phyloP scores from a whole-genome alignment of 2,113 vertebrate species.

The Phylloscopus trochilus region DNA sequence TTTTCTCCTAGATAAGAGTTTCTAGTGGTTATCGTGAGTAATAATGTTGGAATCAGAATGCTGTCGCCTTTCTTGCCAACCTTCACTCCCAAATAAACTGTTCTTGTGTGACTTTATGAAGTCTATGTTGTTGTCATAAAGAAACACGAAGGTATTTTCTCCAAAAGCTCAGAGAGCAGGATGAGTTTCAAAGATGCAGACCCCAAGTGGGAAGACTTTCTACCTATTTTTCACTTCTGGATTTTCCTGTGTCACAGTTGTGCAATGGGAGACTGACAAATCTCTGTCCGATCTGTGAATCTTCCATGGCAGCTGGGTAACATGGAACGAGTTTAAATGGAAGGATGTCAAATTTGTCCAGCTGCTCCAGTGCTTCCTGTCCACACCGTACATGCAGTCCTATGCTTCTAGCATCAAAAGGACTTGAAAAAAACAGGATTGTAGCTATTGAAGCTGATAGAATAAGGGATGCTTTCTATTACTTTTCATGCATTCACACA shows the following conservation, averaged over 20 bases:
- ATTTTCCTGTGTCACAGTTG: neutral
- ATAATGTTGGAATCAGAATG: neutral
- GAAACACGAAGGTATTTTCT: neutral
- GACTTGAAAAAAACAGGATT: too few species aligned
- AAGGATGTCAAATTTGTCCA: neutral
- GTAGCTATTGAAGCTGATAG: neutral
- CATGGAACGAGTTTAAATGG: neutral
- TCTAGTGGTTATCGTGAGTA: neutral
- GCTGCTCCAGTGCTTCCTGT: neutral
- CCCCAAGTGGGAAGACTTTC: neutral
- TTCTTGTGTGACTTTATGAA: neutral
- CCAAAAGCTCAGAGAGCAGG: neutral
- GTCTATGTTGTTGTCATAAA: neutral
- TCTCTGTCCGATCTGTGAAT: neutral
- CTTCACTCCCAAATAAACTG: neutral
- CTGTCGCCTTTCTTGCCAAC: neutral
- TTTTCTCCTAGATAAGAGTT: neutral
- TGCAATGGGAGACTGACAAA: neutral
- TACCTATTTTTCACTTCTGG: neutral
- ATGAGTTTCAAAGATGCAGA: neutral
- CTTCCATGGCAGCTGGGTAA: neutral
- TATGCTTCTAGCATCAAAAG: neutral
- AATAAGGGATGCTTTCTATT: neutral
- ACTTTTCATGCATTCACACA: neutral
- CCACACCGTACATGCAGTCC: rapidly evolving